Percentiles rank a stretch among this genome's conserved stretches.
phyloP scores from a whole-genome alignment of 2,113 vertebrate species.

The Micronycteris hirsuta region DNA sequence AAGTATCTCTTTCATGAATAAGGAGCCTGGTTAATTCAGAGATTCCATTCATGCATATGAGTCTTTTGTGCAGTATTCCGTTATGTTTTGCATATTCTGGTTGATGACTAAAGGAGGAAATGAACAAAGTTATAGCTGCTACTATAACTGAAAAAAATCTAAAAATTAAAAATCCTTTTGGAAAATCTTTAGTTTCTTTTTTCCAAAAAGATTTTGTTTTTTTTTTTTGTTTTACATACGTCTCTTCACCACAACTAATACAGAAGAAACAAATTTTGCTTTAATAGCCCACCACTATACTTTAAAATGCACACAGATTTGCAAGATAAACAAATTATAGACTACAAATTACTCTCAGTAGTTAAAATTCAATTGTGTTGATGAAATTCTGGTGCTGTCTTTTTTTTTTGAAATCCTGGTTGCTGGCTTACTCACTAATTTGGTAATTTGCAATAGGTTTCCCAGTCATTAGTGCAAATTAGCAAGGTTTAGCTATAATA shows the following conservation, averaged over 20 bases:
- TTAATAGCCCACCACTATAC: not conserved
- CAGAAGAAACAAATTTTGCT: not conserved
- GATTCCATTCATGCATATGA: slow-evolving; percentile 47
- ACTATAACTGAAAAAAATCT: not conserved
- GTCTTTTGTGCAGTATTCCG: slow-evolving; percentile 48
- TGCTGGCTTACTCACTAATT: slow-evolving; percentile 66
- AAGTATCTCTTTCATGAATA: slow-evolving; percentile 46
- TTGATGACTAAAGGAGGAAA: slow-evolving; percentile 32
- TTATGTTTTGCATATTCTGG: slow-evolving; percentile 26
- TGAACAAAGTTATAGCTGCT: slow-evolving; percentile 2
- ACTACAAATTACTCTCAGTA: slow-evolving; percentile 38
- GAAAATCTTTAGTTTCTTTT: not conserved
- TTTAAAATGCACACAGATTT: slow-evolving; percentile 40
- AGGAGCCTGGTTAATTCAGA: slow-evolving; percentile 34
- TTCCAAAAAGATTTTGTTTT: not conserved
- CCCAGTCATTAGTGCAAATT: slow-evolving; percentile 70
- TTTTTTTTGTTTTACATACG: slow-evolving; percentile 4
- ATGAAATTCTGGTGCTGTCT: slow-evolving; percentile 61
- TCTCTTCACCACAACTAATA: not conserved
- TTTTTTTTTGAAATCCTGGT: slow-evolving; percentile 53
- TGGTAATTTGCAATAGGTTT: slow-evolving; percentile 72
- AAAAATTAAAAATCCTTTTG: slow-evolving; percentile 33
- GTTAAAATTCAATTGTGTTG: slow-evolving; percentile 67
- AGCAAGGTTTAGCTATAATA: slow-evolving; percentile 67
- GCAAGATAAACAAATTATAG: slow-evolving; percentile 53